Evolutionary conservation across 30 jellyfish, hydroid and myxozoan genomes (phyloP).

Genomic region (Hydra vulgaris): DNA sequence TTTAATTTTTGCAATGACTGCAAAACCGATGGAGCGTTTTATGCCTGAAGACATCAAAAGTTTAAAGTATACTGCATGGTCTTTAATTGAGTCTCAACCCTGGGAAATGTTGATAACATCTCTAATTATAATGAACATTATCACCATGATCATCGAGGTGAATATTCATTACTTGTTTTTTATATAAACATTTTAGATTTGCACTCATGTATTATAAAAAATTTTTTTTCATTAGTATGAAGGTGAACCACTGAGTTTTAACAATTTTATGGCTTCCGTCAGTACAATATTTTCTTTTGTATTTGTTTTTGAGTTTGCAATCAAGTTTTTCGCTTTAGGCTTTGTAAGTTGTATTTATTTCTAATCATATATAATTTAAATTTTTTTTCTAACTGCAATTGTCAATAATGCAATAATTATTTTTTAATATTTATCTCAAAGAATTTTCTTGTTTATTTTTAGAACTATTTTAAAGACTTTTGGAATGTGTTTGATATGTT

Average conservation of each 20-base stretch:
- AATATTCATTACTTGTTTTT: too few species aligned
- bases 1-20: conserved; percentile 45
- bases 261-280: conserved; percentile 34
- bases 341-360: conserved; percentile 11
- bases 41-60: conserved; percentile 72
- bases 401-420: not conserved
- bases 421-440: too few species aligned
- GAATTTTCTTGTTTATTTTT: not conserved
- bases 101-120: conserved; percentile 56
- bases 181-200: too few species aligned
- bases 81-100: conserved; percentile 48
- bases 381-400: not conserved
- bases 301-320: conserved; percentile 43
- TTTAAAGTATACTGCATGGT: conserved; percentile 58
- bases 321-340: conserved; percentile 58
- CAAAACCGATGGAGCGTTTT: conserved; percentile 58
- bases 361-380: not conserved
- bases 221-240: conserved; percentile 17
- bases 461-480: conserved; percentile 61
- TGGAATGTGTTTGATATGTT: conserved; percentile 70
- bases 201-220: too few species aligned
- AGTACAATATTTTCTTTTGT: conserved; percentile 46
- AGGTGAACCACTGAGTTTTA: conserved; percentile 52
- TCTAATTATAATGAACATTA: conserved; percentile 45
- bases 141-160: conserved; percentile 43